These are phyloP conservation scores for Nerophis lumbriciformis DNA, from an alignment of 2,113 vertebrate species.

Conservation along the genomic window DNA sequence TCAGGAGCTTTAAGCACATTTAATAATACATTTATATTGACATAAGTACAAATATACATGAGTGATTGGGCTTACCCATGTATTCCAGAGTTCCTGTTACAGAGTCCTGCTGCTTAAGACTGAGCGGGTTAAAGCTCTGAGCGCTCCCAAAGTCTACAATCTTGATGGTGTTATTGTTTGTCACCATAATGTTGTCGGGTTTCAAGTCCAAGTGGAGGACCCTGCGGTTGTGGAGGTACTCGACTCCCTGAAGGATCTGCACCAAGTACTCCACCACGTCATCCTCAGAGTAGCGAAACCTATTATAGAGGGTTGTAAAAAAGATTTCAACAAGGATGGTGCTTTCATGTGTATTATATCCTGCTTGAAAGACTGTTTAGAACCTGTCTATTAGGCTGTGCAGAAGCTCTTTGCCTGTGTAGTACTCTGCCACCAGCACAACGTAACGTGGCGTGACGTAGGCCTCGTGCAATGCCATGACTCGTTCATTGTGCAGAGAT, in stretches of 20 bases:
- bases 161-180: slow-evolving; percentile 81
- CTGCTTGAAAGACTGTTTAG: neutral
- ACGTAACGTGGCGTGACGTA: slow-evolving; percentile 94
- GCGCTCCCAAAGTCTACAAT: slow-evolving; percentile 93
- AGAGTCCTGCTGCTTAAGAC: slow-evolving; percentile 74
- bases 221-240: slow-evolving; percentile 82
- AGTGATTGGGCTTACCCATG: slow-evolving; percentile 77
- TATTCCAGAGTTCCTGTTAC: slow-evolving; percentile 82
- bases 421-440: slow-evolving; percentile 89
- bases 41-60: neutral
- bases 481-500: slow-evolving; percentile 78
- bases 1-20: slow-evolving; percentile 81
- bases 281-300: slow-evolving; percentile 93
- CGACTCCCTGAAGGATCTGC: slow-evolving; percentile 88
- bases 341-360: too few relatives aligned
- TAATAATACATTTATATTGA: neutral
- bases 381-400: slow-evolving; percentile 87
- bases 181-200: slow-evolving; percentile 88
- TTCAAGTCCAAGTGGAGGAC: slow-evolving; percentile 93
- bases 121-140: slow-evolving; percentile 85
- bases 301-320: slow-evolving; percentile 28
- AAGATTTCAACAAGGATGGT: too few relatives aligned
- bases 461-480: slow-evolving; percentile 90
- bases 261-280: slow-evolving; percentile 85
- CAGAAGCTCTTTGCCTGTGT: slow-evolving; percentile 86